phyloP scores from a whole-genome alignment of 1,140 invertebrate species.

The Leptinotarsa defecta region DNA sequence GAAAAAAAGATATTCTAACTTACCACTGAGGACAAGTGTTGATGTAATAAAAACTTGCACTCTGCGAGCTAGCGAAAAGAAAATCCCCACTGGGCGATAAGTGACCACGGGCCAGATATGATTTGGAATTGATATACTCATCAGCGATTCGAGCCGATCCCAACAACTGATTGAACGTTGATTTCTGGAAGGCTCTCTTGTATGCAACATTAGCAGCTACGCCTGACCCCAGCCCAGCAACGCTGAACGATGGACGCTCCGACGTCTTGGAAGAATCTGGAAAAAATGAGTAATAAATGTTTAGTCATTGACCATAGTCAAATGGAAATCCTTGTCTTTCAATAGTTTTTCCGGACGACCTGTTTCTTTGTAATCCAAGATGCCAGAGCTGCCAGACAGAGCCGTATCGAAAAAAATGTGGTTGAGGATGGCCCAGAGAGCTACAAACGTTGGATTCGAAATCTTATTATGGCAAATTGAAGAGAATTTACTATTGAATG shows the following conservation, averaged over 20 bases:
- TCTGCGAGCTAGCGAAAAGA: conserved; percentile 57
- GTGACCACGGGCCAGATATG: conserved; percentile 60
- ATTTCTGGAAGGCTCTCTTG: conserved; percentile 49
- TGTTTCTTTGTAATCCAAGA: too few relatives aligned
- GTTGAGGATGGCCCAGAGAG: too few relatives aligned
- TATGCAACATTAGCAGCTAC: conserved; percentile 41
- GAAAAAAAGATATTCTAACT: not conserved
- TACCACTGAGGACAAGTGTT: conserved; percentile 63
- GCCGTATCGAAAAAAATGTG: too few relatives aligned
- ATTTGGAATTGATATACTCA: conserved; percentile 51
- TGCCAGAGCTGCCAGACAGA: too few relatives aligned
- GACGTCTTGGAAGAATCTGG: conserved; percentile 47
- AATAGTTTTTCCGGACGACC: too few relatives aligned
- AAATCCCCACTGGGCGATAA: conserved; percentile 62
- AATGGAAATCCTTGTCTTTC: too few relatives aligned
- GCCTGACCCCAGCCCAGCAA: conserved; percentile 42
- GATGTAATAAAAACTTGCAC: conserved; percentile 60
- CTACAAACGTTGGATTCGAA: too few relatives aligned
- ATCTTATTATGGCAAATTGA: too few relatives aligned
- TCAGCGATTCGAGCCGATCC: conserved; percentile 46
- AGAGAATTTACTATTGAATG: not conserved
- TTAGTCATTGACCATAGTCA: too few relatives aligned
- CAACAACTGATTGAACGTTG: conserved; percentile 51
- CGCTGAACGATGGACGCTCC: conserved; percentile 48
- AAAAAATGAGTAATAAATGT: conserved; percentile 2